Percentiles rank a stretch among this genome's conserved stretches.
Conservation (phyloP, 2,888 invertebrate genomes). For the Drosophila tanythrix region DNA sequence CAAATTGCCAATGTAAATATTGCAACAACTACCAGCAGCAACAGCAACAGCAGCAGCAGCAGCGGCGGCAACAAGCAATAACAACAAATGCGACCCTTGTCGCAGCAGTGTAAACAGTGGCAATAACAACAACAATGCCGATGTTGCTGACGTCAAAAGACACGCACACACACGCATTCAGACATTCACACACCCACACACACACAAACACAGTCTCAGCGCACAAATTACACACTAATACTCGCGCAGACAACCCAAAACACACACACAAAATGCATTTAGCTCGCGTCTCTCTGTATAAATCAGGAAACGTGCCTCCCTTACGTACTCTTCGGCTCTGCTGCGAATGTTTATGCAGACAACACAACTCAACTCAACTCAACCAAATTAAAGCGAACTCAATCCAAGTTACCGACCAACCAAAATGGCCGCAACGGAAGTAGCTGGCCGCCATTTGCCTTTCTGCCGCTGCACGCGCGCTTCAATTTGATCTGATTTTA, state of each 20-base stretch:
- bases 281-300: conserved; percentile 15
- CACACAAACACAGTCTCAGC: conserved; percentile 3
- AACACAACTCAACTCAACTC: conserved; percentile 64
- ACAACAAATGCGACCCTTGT: conserved; percentile 68
- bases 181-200: conserved; percentile 22
- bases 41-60: conserved; percentile 13
- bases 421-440: conserved; percentile 77
- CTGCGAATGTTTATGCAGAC: conserved; percentile 51
- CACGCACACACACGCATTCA: conserved; percentile 33
- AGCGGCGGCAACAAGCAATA: conserved; percentile 49
- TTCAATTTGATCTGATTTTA: conserved; percentile 75
- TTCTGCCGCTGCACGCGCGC: conserved; percentile 57
- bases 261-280: conserved; percentile 61
- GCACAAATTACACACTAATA: conserved; percentile 10
- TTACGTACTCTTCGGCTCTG: conserved; percentile 7
- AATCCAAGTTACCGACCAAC: conserved; percentile 56
- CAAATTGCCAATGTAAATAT: conserved; percentile 77
- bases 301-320: not conserved
- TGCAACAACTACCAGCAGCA: conserved; percentile 53
- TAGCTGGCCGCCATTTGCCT: conserved; percentile 67
- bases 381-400: conserved; percentile 41
- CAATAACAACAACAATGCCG: conserved; percentile 54
- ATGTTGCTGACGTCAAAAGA: conserved; percentile 71
- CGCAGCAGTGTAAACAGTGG: conserved; percentile 74
- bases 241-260: not conserved